phyloP scores from a whole-genome alignment of 2,888 invertebrate genomes.

The Agrochola macilenta region DNA sequence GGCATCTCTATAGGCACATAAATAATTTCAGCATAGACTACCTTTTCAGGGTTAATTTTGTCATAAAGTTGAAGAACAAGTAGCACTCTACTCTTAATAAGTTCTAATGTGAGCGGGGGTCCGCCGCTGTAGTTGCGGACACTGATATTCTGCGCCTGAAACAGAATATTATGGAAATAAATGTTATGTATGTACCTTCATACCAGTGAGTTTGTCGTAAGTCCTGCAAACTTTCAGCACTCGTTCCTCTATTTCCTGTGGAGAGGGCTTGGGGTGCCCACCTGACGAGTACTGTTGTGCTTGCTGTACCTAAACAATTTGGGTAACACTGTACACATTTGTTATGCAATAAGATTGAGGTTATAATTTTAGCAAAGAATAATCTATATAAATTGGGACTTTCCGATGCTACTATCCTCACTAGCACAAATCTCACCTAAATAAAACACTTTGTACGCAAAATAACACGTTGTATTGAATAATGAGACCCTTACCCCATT shows the following conservation, averaged over 20 bases:
- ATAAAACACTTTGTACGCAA: constrained; percentile 18
- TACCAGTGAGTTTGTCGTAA: constrained; percentile 96
- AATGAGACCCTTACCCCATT: constrained; percentile 82
- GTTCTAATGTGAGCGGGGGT: constrained; percentile 94
- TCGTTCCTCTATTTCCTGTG: constrained; percentile 93
- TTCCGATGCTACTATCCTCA: neutral
- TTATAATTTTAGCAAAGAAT: constrained; percentile 74
- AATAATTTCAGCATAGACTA: constrained; percentile 84
- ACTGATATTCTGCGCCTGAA: constrained; percentile 92
- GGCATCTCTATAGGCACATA: constrained; percentile 13
- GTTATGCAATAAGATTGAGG: constrained; percentile 90
- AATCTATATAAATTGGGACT: neutral
- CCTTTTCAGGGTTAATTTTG: constrained; percentile 98
- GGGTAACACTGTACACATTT: constrained; percentile 83
- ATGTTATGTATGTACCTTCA: constrained; percentile 93
- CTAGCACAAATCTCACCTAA: constrained; percentile 1
- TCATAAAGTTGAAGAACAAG: constrained; percentile 99
- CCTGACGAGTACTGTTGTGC: constrained; percentile 80
- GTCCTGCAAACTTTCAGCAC: constrained; percentile 96
- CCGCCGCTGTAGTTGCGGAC: constrained; percentile 94
- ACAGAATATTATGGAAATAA: constrained; percentile 82
- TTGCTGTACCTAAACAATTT: constrained; percentile 87
- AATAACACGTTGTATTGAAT: constrained; percentile 73
- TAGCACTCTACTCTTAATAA: constrained; percentile 96
- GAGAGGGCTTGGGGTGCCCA: constrained; percentile 88